Evolutionary conservation across 2,888 invertebrate species (phyloP).

Genomic region (Stenotaenia linearis): DNA sequence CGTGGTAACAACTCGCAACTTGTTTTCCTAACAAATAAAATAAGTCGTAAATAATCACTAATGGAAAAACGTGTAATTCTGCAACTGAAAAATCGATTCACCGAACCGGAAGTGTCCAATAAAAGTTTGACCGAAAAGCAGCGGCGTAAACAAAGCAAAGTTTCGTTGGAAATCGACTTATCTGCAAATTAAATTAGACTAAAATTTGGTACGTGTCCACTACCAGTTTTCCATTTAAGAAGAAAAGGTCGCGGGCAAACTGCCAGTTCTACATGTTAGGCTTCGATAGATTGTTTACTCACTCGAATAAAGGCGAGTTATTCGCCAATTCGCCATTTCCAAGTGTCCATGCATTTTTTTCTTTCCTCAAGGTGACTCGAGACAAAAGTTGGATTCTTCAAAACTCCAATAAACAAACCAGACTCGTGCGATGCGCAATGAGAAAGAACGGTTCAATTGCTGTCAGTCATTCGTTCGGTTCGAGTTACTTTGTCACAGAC

Average conservation of each 20-base stretch:
- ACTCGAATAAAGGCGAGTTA: background rate
- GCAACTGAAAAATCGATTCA: no score
- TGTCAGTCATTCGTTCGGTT: background rate
- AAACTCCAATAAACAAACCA: background rate
- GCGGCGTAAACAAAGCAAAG: no score
- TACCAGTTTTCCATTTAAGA: background rate
- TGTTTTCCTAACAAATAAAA: background rate
- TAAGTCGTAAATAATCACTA: background rate
- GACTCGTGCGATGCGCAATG: background rate
- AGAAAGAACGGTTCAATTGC: background rate
- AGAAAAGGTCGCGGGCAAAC: constrained; percentile 10
- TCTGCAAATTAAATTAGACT: background rate
- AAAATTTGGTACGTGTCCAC: background rate
- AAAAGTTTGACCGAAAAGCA: no score
- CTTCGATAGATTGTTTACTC: constrained; percentile 17
- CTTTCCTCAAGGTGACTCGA: background rate
- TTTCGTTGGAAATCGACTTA: background rate
- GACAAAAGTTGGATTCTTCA: background rate
- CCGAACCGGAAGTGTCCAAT: no score
- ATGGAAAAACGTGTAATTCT: no score
- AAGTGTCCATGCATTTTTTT: background rate
- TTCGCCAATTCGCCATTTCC: background rate
- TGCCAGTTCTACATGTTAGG: constrained; percentile 12
- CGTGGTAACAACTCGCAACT: background rate
- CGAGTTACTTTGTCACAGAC: constrained; percentile 15